phyloP scores from a whole-genome alignment of 1,140 invertebrate genomes.

The Protaetia brevitarsis region DNA sequence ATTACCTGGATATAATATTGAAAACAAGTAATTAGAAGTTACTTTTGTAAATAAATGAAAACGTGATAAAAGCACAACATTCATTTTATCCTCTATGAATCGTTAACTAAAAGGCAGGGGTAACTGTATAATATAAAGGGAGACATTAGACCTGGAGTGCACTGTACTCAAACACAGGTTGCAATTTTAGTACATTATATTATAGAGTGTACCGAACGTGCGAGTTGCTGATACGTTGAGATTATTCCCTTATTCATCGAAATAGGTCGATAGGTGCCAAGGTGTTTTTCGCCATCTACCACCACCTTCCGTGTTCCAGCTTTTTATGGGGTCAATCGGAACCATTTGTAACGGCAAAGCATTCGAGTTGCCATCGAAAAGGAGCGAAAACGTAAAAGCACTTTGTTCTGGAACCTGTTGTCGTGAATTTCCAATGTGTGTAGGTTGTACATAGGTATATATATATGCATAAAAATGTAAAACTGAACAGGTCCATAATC shows the following conservation, averaged over 20 bases:
- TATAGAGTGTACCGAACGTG: neutral
- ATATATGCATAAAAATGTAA: neutral
- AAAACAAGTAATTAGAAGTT: too few species aligned
- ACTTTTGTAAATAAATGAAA: too few species aligned
- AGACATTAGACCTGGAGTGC: too few species aligned
- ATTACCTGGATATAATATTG: too few species aligned
- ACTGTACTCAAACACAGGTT: too few species aligned
- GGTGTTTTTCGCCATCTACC: neutral
- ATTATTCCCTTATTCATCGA: conserved; percentile 10
- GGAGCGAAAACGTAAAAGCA: neutral
- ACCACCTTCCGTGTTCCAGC: too few species aligned
- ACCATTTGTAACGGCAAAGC: neutral
- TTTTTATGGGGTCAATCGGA: conserved; percentile 11
- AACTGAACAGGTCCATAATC: conserved; percentile 2
- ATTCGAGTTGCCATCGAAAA: neutral
- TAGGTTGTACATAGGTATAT: neutral
- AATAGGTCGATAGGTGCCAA: neutral
- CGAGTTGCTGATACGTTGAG: neutral
- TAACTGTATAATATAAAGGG: too few species aligned
- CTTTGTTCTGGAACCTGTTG: neutral
- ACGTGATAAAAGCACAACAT: too few species aligned
- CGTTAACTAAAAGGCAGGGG: too few species aligned
- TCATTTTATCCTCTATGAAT: too few species aligned
- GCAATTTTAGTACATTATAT: neutral
- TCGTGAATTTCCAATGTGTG: too few species aligned